Conservation (phyloP, 2,888 invertebrate genomes). For the Leptinotarsa peninsularis region DNA sequence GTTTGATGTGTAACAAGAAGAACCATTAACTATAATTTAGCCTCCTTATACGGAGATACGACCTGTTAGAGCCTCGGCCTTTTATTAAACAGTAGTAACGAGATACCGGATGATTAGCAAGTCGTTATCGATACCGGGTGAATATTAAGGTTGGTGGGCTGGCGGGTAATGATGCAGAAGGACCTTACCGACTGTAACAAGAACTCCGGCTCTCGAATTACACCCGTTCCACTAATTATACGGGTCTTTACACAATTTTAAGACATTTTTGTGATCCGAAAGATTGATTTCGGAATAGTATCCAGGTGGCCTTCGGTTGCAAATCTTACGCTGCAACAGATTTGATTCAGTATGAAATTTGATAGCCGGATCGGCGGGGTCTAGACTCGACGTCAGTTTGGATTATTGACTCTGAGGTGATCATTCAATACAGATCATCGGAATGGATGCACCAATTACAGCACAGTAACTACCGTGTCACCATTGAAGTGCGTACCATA, state of each 20-base stretch:
- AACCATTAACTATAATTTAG: conserved; percentile 36
- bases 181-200: conserved; percentile 47
- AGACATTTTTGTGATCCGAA: conserved; percentile 43
- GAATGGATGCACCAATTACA: no score
- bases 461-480: no score
- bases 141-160: conserved; percentile 42
- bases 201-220: conserved; percentile 44
- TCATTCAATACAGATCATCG: background rate
- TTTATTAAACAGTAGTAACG: conserved; percentile 46
- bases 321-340: conserved; percentile 19
- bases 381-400: conserved; percentile 9
- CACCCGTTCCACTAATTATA: conserved; percentile 46
- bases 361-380: conserved; percentile 20
- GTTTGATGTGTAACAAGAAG: conserved; percentile 32
- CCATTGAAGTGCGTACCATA: no score
- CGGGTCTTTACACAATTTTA: conserved; percentile 46
- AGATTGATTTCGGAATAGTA: conserved; percentile 45
- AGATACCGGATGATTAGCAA: conserved; percentile 47
- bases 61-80: conserved; percentile 40
- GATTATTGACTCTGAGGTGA: background rate
- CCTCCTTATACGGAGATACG: conserved; percentile 26
- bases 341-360: conserved; percentile 19
- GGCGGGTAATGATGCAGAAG: conserved; percentile 50
- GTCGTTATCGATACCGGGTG: conserved; percentile 47
- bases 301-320: conserved; percentile 46